Evolutionary conservation across 2,113 vertebrate species (phyloP).

Genomic region (Heterochromis multidens): DNA sequence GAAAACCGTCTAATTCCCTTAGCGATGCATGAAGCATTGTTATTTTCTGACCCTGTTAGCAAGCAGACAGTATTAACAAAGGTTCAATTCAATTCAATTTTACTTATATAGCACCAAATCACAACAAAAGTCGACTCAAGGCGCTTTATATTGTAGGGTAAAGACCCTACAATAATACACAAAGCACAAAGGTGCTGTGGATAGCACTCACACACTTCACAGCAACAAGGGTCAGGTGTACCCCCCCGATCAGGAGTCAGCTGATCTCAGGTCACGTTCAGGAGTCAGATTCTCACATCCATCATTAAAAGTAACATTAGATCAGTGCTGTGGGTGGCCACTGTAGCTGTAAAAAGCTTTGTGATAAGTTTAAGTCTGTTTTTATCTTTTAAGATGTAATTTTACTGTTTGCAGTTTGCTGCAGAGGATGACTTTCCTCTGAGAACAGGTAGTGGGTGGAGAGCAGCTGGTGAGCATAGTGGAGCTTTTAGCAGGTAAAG

Average conservation of each 20-base stretch:
- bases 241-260: background rate
- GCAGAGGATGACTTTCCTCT: background rate
- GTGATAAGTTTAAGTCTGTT: background rate
- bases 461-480: fast-evolving
- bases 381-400: background rate
- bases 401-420: background rate
- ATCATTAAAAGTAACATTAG: background rate
- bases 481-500: background rate
- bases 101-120: too few species aligned
- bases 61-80: fast-evolving
- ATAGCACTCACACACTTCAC: fast-evolving
- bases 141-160: too few species aligned
- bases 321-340: background rate
- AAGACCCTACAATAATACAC: too few species aligned
- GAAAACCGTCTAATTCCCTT: too few species aligned
- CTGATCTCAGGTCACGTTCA: background rate
- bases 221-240: background rate
- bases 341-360: background rate
- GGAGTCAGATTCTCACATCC: background rate
- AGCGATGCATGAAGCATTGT: fast-evolving
- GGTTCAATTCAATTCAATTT: too few species aligned
- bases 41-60: background rate
- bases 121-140: too few species aligned
- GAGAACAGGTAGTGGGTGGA: background rate
- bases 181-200: background rate